Percentiles rank a stretch among this genome's conserved stretches.
Evolutionary conservation across 2,113 vertebrate species (phyloP).

Genomic region (Eidolon helvum): DNA sequence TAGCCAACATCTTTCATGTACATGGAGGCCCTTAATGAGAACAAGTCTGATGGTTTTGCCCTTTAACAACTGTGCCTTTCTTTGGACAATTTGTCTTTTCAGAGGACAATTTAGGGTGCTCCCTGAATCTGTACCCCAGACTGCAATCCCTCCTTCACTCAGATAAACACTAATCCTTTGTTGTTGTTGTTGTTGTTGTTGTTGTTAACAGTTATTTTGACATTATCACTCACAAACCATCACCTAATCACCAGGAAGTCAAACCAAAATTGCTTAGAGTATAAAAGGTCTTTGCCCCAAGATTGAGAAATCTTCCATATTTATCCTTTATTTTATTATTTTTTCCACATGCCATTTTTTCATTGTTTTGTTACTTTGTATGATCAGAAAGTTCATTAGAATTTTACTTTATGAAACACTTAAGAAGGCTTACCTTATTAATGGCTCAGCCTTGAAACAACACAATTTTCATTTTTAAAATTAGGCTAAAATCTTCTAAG

Average conservation of each 20-base stretch:
- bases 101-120: no score
- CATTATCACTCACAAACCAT: background rate
- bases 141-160: background rate
- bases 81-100: background rate
- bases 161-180: background rate
- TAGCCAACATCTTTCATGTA: no score
- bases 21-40: background rate
- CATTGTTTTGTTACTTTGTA: background rate
- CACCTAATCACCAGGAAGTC: background rate
- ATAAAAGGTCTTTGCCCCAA: background rate
- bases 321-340: background rate
- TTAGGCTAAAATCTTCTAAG: background rate
- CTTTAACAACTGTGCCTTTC: background rate
- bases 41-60: background rate
- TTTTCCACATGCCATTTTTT: constrained; percentile 30
- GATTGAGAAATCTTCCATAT: background rate
- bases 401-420: constrained; percentile 36
- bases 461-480: constrained; percentile 26
- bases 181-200: background rate
- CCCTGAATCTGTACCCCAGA: background rate
- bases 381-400: constrained; percentile 22
- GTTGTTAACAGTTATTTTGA: background rate
- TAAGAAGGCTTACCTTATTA: constrained; percentile 29
- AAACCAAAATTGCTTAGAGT: background rate
- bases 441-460: background rate